Evolutionary conservation across 1,140 invertebrate species (phyloP).

Genomic region (Drosophila teissieri): DNA sequence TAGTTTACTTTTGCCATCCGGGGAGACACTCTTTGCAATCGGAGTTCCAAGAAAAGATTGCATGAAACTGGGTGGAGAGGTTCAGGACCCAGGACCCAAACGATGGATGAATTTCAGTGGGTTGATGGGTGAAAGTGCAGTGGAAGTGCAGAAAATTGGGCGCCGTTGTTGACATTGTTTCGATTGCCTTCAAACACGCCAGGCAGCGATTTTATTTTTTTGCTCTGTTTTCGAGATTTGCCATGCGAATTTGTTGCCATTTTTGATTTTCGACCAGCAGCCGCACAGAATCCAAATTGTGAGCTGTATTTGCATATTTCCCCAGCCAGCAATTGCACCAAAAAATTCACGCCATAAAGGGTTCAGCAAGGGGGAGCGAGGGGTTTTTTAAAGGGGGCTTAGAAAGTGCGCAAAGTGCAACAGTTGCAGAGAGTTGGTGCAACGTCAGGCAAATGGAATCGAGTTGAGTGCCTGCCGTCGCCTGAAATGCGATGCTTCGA

Average conservation of each 20-base stretch:
- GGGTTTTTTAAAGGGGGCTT: neutral
- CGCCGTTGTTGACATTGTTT: slow-evolving; percentile 43
- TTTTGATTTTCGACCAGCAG: slow-evolving; percentile 22
- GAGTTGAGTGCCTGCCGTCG: slow-evolving; percentile 34
- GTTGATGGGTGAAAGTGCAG: neutral
- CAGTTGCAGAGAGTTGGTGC: slow-evolving; percentile 42
- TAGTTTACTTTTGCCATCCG: neutral
- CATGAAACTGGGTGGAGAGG: neutral
- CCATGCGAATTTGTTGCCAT: slow-evolving; percentile 11
- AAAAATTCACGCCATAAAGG: neutral
- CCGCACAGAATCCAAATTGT: slow-evolving; percentile 1
- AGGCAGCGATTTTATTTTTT: slow-evolving; percentile 9
- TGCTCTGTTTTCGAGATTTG: slow-evolving; percentile 7
- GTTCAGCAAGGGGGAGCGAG: neutral
- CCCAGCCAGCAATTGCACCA: neutral
- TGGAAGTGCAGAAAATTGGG: slow-evolving; percentile 13
- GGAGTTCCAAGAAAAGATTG: slow-evolving; percentile 4
- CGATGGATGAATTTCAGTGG: neutral
- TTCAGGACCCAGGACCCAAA: no score
- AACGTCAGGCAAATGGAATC: slow-evolving; percentile 32
- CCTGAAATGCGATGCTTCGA: neutral
- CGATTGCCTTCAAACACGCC: slow-evolving; percentile 12
- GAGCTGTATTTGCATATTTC: slow-evolving; percentile 11
- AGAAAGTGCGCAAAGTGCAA: slow-evolving; percentile 40
- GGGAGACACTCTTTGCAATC: neutral